phyloP scores from a whole-genome alignment of 2,113 vertebrate species.

The Serilophus lunatus region DNA sequence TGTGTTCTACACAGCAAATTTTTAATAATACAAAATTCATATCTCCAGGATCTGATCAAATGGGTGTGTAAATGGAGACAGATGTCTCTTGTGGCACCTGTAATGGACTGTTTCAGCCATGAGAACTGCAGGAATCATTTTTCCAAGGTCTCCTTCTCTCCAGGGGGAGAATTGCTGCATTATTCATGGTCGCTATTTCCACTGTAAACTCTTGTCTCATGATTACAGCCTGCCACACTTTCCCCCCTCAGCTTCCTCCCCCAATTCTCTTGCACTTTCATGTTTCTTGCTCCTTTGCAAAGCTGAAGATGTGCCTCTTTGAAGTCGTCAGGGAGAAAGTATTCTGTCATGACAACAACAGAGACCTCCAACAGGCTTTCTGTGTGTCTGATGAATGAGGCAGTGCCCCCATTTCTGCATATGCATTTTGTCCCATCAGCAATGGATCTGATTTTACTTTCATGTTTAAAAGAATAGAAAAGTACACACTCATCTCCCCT shows the following conservation, averaged over 20 bases:
- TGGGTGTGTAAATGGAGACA: constrained; percentile 35
- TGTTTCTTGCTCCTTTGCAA: not conserved
- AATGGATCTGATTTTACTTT: not conserved
- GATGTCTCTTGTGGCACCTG: constrained; percentile 28
- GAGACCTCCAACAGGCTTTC: not conserved
- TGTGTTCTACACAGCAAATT: not conserved
- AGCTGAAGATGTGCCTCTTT: constrained; percentile 9
- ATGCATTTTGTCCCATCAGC: not conserved
- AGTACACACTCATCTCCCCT: not conserved
- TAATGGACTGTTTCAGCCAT: constrained; percentile 41
- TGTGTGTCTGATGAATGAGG: not conserved
- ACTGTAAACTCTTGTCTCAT: not conserved
- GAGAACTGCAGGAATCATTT: constrained; percentile 43
- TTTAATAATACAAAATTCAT: not conserved
- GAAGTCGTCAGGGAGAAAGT: not conserved
- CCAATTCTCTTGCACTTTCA: not conserved
- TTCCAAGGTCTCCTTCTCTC: constrained; percentile 20
- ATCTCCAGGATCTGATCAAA: not conserved
- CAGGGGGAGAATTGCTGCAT: constrained; percentile 16
- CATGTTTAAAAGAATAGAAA: not conserved
- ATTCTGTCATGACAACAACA: not conserved
- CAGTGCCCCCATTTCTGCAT: not conserved
- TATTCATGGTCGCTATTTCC: constrained; percentile 24
- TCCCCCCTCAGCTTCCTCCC: not conserved
- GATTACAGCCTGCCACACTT: not conserved